These are phyloP conservation scores for Steatocranus sp. DNA, from an alignment of 2,797 vertebrate species.

Conservation along the genomic window DNA sequence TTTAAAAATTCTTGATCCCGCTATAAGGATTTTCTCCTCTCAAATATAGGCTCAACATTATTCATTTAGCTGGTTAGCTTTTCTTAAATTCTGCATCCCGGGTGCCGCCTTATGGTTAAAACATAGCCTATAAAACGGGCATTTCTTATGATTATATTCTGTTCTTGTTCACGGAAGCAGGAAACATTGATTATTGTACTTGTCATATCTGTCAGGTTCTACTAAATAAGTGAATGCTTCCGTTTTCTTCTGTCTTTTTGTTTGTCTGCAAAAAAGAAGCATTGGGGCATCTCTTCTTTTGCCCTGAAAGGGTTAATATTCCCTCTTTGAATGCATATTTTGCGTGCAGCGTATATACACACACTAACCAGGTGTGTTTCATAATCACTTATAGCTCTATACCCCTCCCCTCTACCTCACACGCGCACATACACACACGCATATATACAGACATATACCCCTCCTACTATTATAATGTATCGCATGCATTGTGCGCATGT, in stretches of 20 bases:
- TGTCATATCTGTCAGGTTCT: constrained; percentile 27
- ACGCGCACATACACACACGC: neutral
- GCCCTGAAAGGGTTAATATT: neutral
- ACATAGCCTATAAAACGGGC: neutral
- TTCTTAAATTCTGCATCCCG: neutral
- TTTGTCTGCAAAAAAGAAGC: neutral
- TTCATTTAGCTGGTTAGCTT: neutral
- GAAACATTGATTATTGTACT: constrained; percentile 32
- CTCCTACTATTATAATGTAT: constrained; percentile 37
- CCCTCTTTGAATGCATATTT: neutral
- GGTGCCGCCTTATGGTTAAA: neutral
- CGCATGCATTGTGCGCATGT: constrained; percentile 66
- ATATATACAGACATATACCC: neutral
- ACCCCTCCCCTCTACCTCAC: neutral
- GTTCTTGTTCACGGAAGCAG: constrained; percentile 22
- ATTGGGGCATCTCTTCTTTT: neutral
- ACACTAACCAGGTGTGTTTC: constrained; percentile 26
- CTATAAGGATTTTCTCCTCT: neutral
- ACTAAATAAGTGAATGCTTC: constrained; percentile 8
- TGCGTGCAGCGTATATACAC: constrained; percentile 24
- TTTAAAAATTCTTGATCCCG: neutral
- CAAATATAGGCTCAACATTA: neutral
- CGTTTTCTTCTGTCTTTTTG: neutral
- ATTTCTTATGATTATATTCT: constrained; percentile 3
- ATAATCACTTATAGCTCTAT: constrained; percentile 52